Evolutionary conservation across 2,113 vertebrate genomes (phyloP), one percentile per base, ranked within the genome.

Genomic region (Hoplias malabaricus): DNA sequence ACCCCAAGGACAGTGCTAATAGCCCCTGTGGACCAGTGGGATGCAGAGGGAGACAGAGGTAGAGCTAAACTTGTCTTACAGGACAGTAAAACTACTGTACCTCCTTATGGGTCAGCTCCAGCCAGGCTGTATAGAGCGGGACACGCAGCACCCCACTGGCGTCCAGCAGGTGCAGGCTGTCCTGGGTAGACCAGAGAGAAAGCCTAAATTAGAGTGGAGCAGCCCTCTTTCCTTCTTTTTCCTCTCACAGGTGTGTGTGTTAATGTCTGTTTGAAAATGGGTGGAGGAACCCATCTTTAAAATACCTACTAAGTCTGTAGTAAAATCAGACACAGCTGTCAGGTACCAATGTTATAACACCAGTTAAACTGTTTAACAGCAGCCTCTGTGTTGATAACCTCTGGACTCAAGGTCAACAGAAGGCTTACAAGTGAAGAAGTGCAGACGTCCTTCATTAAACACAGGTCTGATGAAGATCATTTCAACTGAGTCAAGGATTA

Each of bases 31-130:
- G 16, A 11, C 36, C 50, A 29, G 66, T 27, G 13, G 56, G 57
- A 34, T 43, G 68, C n/a, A 76, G 27, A 48, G 14, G 36, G 40
- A 77, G 6, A 67, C 48, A 81, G 65, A 82, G 72, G 71, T 72
- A 81, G 67, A 75, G 72, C 83, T 79, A 79, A 69, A 87, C 88
- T 89, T 91, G 81, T 79, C 87, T 87, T 40, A 90, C 86, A 86
- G 89, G 86, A 85, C 16, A 83, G 84, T 63, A n/a, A n/a, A n/a
- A n/a, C 74, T 88, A 75, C 79, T 83, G 90, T 93, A 93, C 92
- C 92, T 93, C 92, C 89, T 93, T 93, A 84, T 90, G 91, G 86
- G 86, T 84, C 88, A 92, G 91, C 88, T 93, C 91, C 93, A 93
- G 90, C 92, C 92, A 93, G 88, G 91, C 90, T 54, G 90, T 93